These are phyloP conservation scores for Ochlodes sylvanus DNA, from an alignment of 2,888 invertebrate genomes.

Conservation along the genomic window DNA sequence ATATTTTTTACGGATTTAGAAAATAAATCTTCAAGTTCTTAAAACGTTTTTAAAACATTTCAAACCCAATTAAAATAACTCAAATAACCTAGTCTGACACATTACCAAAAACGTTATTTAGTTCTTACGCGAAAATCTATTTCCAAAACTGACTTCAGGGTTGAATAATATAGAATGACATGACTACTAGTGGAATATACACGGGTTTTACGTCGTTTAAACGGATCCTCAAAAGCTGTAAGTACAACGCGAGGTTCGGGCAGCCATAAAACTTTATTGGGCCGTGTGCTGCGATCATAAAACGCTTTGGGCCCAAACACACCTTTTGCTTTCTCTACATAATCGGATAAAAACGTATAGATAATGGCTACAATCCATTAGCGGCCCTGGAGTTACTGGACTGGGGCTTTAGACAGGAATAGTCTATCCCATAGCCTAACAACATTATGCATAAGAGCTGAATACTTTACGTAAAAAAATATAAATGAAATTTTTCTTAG, in stretches of 20 bases:
- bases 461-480: too few species aligned
- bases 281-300: constrained; percentile 58
- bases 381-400: not conserved
- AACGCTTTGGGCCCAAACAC: constrained; percentile 52
- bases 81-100: too few species aligned
- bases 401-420: not conserved
- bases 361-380: constrained; percentile 6
- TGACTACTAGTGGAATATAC: not conserved
- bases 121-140: too few species aligned
- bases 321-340: constrained; percentile 45
- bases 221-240: constrained; percentile 22
- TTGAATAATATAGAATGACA: not conserved
- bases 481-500: too few species aligned
- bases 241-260: constrained; percentile 37
- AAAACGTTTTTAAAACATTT: too few species aligned
- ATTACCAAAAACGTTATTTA: too few species aligned
- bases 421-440: too few species aligned
- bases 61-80: too few species aligned
- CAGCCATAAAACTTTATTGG: constrained; percentile 59
- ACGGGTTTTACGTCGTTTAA: constrained; percentile 1
- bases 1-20: too few species aligned
- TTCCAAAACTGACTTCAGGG: too few species aligned
- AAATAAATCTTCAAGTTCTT: too few species aligned
- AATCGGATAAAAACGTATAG: constrained; percentile 18
- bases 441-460: too few species aligned